These are phyloP conservation scores for Acanthacorydalis orientalis DNA, from an alignment of 2,888 invertebrate species.

Conservation along the genomic window DNA sequence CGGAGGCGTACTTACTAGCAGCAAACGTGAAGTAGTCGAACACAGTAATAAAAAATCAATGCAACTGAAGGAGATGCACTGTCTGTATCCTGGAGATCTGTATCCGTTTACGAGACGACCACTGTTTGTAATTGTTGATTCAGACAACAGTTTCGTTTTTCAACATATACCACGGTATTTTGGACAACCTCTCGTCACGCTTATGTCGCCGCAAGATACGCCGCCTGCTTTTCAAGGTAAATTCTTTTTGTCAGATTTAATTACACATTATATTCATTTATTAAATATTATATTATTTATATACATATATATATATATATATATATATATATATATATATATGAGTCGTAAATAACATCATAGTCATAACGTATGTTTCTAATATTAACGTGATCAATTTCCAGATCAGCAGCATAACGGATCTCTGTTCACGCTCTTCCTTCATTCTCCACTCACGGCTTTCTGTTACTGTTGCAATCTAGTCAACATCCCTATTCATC, in stretches of 20 bases:
- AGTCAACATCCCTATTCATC: slow-evolving; percentile 62
- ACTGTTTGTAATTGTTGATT: slow-evolving; percentile 84
- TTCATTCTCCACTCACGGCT: slow-evolving; percentile 84
- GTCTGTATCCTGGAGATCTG: slow-evolving; percentile 85
- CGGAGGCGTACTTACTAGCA: slow-evolving; percentile 81
- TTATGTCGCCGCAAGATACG: slow-evolving; percentile 86
- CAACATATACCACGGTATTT: slow-evolving; percentile 79
- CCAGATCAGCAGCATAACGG: slow-evolving; percentile 73
- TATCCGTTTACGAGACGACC: slow-evolving; percentile 87
- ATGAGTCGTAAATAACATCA: neutral
- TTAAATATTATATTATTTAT: neutral
- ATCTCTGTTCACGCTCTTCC: slow-evolving; percentile 85
- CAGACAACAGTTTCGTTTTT: slow-evolving; percentile 86
- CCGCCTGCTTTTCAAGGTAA: slow-evolving; percentile 71
- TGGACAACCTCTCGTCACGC: slow-evolving; percentile 80
- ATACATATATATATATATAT: neutral
- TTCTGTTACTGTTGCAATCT: slow-evolving; percentile 85
- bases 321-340: neutral
- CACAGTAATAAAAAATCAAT: slow-evolving; percentile 24
- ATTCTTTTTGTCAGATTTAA: neutral
- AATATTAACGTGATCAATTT: slow-evolving; percentile 10
- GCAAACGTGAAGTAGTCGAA: slow-evolving; percentile 49
- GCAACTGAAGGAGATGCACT: slow-evolving; percentile 50
- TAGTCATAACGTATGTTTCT: no score
- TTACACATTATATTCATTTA: neutral